Evolutionary conservation across 2,888 invertebrate genomes (phyloP).

Genomic region (Lasioglossum villosulum): DNA sequence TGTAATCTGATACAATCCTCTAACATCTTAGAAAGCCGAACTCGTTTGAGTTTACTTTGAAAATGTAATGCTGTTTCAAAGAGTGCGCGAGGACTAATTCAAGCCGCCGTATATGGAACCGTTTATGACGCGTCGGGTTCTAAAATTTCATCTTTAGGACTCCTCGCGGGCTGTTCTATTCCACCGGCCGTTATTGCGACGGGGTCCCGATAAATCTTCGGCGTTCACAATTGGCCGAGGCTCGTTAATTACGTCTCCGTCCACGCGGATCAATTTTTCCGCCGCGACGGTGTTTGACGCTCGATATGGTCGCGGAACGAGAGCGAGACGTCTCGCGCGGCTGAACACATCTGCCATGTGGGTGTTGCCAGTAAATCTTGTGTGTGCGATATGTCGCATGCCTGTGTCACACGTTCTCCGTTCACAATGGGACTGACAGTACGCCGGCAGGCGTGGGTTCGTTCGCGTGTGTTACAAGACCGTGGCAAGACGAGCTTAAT

Average conservation of each 20-base stretch:
- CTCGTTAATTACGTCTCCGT: conserved; percentile 24
- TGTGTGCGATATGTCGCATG: conserved; percentile 72
- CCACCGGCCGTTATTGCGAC: not conserved
- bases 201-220: conserved; percentile 7
- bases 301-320: conserved; percentile 43
- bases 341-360: conserved; percentile 77
- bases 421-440: conserved; percentile 72
- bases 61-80: not conserved
- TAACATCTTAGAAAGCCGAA: not conserved
- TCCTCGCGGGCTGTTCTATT: not conserved
- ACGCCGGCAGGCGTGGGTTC: conserved; percentile 54
- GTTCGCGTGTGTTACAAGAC: conserved; percentile 50
- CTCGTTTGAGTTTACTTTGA: not conserved
- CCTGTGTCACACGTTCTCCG: conserved; percentile 70
- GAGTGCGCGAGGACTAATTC: not conserved
- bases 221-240: not conserved
- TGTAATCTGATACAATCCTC: not conserved
- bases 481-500: conserved; percentile 52
- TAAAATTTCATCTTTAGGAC: conserved; percentile 3
- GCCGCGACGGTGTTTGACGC: conserved; percentile 40
- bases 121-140: not conserved
- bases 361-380: conserved; percentile 70
- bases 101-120: not conserved
- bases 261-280: conserved; percentile 40
- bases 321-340: conserved; percentile 61